Evolutionary conservation across 2,888 invertebrate genomes (phyloP).

Genomic region (Drosophila lutescens): DNA sequence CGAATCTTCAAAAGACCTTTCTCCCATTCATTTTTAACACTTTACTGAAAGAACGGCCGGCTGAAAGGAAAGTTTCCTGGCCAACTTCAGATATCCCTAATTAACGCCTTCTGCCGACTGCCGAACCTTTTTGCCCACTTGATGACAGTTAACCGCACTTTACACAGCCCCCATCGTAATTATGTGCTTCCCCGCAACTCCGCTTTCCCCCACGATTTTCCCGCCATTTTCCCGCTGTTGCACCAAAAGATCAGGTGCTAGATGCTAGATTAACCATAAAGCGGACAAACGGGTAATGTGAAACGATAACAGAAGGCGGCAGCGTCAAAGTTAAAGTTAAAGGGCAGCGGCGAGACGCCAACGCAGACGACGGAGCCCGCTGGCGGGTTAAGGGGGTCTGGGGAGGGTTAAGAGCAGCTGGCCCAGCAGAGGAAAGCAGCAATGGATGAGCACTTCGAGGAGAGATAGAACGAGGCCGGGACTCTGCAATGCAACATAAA

Average conservation of each 20-base stretch:
- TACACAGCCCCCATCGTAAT: constrained; percentile 18
- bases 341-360: constrained; percentile 62
- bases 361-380: constrained; percentile 42
- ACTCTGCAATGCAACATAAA: constrained; percentile 72
- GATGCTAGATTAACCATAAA: constrained; percentile 46
- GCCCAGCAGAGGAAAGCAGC: constrained; percentile 6
- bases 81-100: constrained; percentile 37
- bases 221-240: constrained; percentile 9
- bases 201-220: not conserved
- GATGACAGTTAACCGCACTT: constrained; percentile 41
- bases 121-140: constrained; percentile 36
- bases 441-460: constrained; percentile 13
- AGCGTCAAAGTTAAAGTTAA: constrained; percentile 53
- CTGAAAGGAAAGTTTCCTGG: constrained; percentile 19
- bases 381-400: constrained; percentile 17
- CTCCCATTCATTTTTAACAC: constrained; percentile 33
- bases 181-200: not conserved
- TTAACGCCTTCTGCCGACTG: constrained; percentile 35
- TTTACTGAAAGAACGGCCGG: constrained; percentile 1
- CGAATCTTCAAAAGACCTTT: constrained; percentile 14
- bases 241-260: constrained; percentile 45
- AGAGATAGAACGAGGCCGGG: constrained; percentile 1
- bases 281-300: constrained; percentile 24
- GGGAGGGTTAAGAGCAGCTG: constrained; percentile 6
- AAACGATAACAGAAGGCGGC: constrained; percentile 42